phyloP scores from a whole-genome alignment of 2,888 invertebrate species.

The Stratiomys singularior region DNA sequence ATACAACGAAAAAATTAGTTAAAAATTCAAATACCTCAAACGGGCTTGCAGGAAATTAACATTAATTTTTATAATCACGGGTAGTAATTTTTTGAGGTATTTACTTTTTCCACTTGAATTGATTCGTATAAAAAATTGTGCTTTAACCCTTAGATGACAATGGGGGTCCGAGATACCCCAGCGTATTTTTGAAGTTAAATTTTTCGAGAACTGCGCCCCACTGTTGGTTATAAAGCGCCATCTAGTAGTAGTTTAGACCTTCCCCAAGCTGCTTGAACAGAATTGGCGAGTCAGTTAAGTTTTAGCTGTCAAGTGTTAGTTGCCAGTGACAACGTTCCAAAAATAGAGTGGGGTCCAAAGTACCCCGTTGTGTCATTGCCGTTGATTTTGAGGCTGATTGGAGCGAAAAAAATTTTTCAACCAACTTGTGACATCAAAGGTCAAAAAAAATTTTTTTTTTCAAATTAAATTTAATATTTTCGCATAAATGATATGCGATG shows the following conservation, averaged over 20 bases:
- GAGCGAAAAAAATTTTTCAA: neutral
- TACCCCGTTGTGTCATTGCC: neutral
- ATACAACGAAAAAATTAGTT: too few species aligned
- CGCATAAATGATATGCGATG: neutral
- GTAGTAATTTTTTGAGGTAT: too few species aligned
- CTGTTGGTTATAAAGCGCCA: neutral
- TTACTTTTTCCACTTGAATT: too few species aligned
- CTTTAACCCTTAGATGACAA: neutral
- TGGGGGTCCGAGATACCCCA: neutral
- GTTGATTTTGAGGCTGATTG: neutral
- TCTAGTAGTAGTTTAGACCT: neutral
- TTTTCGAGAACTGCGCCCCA: too few species aligned
- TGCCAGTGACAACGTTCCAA: neutral
- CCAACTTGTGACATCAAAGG: neutral
- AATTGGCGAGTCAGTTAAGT: neutral
- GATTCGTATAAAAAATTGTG: neutral
- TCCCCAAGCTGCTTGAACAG: neutral
- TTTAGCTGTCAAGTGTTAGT: too few species aligned
- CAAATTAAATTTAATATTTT: neutral
- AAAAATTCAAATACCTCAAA: too few species aligned
- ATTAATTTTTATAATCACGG: too few species aligned
- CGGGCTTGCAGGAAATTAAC: too few species aligned
- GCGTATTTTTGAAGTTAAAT: neutral
- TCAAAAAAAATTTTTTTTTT: neutral
- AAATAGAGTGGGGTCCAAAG: neutral